Conservation (phyloP, 53 echinoderm and acorn worm species). For the Mesocentrotus franciscanus region DNA sequence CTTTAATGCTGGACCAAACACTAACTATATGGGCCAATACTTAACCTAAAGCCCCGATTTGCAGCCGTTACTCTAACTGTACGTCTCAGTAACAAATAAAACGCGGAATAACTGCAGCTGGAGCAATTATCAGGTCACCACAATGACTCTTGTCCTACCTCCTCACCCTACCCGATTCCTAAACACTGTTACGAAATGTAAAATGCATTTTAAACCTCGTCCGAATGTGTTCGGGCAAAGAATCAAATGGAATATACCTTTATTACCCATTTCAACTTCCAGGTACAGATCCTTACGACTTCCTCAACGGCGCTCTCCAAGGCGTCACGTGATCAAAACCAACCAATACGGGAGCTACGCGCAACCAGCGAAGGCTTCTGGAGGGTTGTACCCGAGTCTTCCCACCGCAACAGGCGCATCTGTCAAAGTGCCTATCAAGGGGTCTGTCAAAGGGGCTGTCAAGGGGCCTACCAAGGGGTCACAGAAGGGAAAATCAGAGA, state of each 20-base stretch:
- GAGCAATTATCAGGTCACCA: too few relatives aligned
- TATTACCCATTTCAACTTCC: background rate
- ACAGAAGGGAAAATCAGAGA: background rate
- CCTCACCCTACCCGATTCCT: too few relatives aligned
- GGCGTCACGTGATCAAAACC: background rate
- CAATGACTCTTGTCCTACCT: too few relatives aligned
- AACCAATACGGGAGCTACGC: background rate
- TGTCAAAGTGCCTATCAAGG: background rate
- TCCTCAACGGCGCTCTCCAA: background rate
- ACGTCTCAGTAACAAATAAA: too few relatives aligned
- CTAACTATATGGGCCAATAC: too few relatives aligned
- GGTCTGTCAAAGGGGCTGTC: background rate
- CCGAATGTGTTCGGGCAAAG: too few relatives aligned
- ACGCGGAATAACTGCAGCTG: too few relatives aligned
- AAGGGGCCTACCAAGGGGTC: background rate
- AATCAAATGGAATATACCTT: background rate
- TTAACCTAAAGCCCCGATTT: too few relatives aligned
- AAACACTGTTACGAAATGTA: too few relatives aligned
- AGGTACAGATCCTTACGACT: background rate
- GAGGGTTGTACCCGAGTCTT: background rate
- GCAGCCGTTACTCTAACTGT: too few relatives aligned
- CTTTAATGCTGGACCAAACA: too few relatives aligned
- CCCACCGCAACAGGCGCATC: background rate
- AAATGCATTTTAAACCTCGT: too few relatives aligned
- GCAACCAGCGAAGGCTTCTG: background rate